phyloP scores from a whole-genome alignment of 1,140 invertebrate genomes.

The Formica exsecta region DNA sequence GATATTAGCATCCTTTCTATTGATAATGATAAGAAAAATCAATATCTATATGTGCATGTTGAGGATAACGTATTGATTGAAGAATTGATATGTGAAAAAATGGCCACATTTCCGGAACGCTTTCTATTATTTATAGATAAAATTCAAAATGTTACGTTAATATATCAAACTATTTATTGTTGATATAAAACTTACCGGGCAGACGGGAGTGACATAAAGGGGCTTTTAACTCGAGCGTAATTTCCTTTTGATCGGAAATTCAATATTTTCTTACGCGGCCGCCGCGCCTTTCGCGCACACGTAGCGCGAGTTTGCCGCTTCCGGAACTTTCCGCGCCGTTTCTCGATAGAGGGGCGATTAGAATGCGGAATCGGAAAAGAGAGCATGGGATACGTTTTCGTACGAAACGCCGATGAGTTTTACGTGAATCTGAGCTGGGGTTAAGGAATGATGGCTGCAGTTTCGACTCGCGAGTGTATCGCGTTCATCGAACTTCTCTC shows the following conservation, averaged over 20 bases:
- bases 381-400: conserved; percentile 24
- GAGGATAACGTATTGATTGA: background rate
- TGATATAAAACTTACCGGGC: background rate
- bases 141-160: too few species aligned
- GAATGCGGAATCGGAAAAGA: conserved; percentile 59
- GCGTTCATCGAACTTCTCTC: background rate
- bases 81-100: background rate
- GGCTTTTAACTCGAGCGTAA: conserved; percentile 75
- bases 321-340: conserved; percentile 56
- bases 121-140: too few species aligned
- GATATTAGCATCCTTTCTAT: background rate
- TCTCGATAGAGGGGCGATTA: conserved; percentile 57
- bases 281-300: conserved; percentile 58
- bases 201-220: conserved; percentile 59
- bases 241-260: conserved; percentile 77
- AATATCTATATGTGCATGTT: background rate
- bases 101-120: background rate
- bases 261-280: conserved; percentile 70
- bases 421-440: conserved; percentile 20
- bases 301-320: conserved; percentile 53
- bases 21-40: background rate
- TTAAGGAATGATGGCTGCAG: background rate
- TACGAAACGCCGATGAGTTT: conserved; percentile 57
- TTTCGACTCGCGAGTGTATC: background rate
- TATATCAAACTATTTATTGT: too few species aligned